These are phyloP conservation scores for Helicoverpa armigera DNA, from an alignment of 1,140 invertebrate genomes.

Conservation along the genomic window DNA sequence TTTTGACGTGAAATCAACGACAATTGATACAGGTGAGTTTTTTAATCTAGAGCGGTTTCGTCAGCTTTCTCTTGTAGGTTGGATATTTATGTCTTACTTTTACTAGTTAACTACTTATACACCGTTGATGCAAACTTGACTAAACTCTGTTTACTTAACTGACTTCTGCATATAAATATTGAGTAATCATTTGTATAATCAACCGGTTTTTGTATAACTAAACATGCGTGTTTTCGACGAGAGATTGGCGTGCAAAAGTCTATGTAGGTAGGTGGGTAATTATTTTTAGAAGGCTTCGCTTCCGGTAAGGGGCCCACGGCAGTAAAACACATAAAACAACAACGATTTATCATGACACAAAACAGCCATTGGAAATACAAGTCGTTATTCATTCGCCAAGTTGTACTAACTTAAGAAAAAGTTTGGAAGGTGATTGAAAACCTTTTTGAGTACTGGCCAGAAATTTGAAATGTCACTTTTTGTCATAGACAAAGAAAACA, in stretches of 20 bases:
- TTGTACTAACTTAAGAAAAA: neutral
- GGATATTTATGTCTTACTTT: slow-evolving; percentile 39
- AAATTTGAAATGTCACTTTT: neutral
- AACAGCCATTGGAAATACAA: neutral
- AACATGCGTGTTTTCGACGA: slow-evolving; percentile 10
- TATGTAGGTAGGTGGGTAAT: neutral
- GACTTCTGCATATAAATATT: slow-evolving; percentile 26
- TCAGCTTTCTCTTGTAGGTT: slow-evolving; percentile 65
- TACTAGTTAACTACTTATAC: neutral
- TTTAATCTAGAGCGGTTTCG: slow-evolving; percentile 45
- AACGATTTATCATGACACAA: slow-evolving; percentile 27
- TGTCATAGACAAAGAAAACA: neutral
- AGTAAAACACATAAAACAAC: slow-evolving; percentile 1
- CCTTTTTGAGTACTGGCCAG: neutral
- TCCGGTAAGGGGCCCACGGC: slow-evolving; percentile 17
- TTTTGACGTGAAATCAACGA: slow-evolving; percentile 68
- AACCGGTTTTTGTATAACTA: slow-evolving; percentile 24
- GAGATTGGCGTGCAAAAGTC: slow-evolving; percentile 10
- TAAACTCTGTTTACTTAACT: neutral
- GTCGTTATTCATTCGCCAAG: slow-evolving; percentile 2
- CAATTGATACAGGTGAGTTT: slow-evolving; percentile 66
- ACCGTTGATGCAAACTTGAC: neutral
- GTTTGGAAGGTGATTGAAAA: neutral
- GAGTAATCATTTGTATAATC: slow-evolving; percentile 2
- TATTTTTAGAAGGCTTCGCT: slow-evolving; percentile 10